phyloP scores from a whole-genome alignment of 1,140 invertebrate species.

The Brachionus angularis region DNA sequence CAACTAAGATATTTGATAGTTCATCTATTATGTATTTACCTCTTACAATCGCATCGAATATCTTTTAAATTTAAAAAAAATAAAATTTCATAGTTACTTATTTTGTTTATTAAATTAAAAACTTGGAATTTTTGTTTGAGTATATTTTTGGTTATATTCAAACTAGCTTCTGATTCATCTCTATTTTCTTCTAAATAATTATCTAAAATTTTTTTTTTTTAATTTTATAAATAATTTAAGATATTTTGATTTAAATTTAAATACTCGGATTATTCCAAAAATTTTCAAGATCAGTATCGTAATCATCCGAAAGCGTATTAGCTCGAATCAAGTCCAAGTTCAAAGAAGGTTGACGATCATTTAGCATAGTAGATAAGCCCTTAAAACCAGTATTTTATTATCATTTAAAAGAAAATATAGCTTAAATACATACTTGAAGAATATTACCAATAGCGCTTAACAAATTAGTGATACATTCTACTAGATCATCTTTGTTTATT shows the following conservation, averaged over 20 bases:
- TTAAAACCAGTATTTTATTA: too few species aligned
- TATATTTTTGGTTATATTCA: conserved; percentile 20
- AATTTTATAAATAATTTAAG: background rate
- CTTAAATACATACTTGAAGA: too few species aligned
- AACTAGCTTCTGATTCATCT: background rate
- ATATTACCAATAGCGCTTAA: too few species aligned
- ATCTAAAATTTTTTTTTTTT: background rate
- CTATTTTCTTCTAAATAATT: background rate
- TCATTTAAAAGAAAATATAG: too few species aligned
- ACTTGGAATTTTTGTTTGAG: conserved; percentile 10
- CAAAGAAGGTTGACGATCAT: conserved; percentile 21
- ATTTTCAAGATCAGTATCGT: conserved; percentile 42
- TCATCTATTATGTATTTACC: background rate
- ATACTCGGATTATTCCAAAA: conserved; percentile 40
- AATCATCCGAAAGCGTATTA: background rate
- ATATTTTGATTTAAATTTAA: background rate
- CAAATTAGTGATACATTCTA: too few species aligned
- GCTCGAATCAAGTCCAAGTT: background rate
- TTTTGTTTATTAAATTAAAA: too few species aligned
- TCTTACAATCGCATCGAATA: background rate
- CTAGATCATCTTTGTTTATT: too few species aligned
- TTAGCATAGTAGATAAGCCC: conserved; percentile 8
- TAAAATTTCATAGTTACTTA: too few species aligned
- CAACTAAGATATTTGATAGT: background rate
- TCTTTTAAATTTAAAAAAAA: too few species aligned